Base-by-base conservation (phyloP, 2,797 vertebrate species). In the Phalanger gymnotis region DNA sequence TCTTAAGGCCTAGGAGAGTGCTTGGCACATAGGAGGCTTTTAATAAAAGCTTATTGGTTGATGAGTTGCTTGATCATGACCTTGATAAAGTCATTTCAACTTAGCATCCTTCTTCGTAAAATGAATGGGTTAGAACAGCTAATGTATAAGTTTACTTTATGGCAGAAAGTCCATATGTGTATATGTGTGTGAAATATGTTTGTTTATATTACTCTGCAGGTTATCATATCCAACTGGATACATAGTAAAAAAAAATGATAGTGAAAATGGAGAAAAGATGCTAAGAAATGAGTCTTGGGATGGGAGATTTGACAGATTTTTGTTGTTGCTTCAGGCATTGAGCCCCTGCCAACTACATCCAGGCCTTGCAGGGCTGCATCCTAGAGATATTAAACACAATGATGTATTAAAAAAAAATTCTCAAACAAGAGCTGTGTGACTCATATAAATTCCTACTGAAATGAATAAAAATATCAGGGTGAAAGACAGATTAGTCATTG, bases 401-500 rank as follows among this genome's bases (percentile, higher is more conserved):
- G 66, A 52, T 95, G 94, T 91, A 27, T 95, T 95, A 13, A 9
- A 89, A 96, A 40, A 93, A 93, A 57, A 40, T 31, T 93, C 92
- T 96, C 93, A 66, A 53, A 14, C 93, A 55, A 91, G 95, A 95
- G 92, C 96, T 58, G 52, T 51, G 54, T 97, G 96, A 97, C 96
- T 98, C 97, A 97, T 10, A 40, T 54, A 40, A 91, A 61, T 96
- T 97, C 95, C 96, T 96, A 90, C 91, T 1, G 55, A 92, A 91
- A 94, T 90, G 93, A 97, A 97, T 96, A 96, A 96, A 97, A 96
- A 96, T 94, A 96, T 96, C 56, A 40, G 95, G 93, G 94, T n/a
- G 51, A 97, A 97, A 94, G n/a, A 94, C 81, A 90, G 61, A 96
- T 97, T 97, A 95, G 94, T 97, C 97, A 96, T 53, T 53, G 90